Conservation (phyloP, 2,888 invertebrate species). For the Lasius fuliginosus region DNA sequence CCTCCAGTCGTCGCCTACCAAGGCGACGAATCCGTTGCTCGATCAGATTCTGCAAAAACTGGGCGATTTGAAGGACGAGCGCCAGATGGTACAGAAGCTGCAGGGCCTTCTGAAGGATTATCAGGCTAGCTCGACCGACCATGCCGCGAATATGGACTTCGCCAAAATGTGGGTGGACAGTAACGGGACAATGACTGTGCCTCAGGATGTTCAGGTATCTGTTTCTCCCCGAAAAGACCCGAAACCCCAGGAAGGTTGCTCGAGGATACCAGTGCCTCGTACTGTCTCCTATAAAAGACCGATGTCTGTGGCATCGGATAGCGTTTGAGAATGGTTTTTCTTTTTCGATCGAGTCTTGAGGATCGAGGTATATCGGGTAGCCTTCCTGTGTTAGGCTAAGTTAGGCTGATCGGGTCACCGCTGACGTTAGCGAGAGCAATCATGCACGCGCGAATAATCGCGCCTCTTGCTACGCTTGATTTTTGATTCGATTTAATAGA, state of each 20-base stretch:
- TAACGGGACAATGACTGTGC: constrained; percentile 89
- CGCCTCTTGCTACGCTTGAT: constrained; percentile 46
- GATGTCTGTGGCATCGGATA: constrained; percentile 83
- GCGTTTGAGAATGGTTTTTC: constrained; percentile 76
- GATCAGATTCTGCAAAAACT: constrained; percentile 92
- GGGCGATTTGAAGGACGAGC: constrained; percentile 91
- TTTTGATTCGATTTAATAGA: constrained; percentile 38
- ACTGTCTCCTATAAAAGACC: constrained; percentile 82
- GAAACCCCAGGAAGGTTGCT: constrained; percentile 86
- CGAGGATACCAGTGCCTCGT: constrained; percentile 87
- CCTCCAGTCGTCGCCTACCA: constrained; percentile 89
- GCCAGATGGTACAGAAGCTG: constrained; percentile 91
- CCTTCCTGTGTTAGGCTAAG: constrained; percentile 39
- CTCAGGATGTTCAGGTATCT: constrained; percentile 81
- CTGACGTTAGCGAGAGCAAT: constrained; percentile 10
- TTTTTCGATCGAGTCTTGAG: neutral
- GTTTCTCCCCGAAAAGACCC: constrained; percentile 88
- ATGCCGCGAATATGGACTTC: constrained; percentile 90
- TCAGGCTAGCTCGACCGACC: constrained; percentile 84
- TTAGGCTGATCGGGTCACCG: constrained; percentile 28
- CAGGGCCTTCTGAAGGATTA: constrained; percentile 90
- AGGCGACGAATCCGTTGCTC: constrained; percentile 89
- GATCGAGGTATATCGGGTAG: constrained; percentile 10
- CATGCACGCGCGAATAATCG: constrained; percentile 35
- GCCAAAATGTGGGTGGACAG: constrained; percentile 92